Percentiles rank a stretch among this genome's conserved stretches.
These are phyloP conservation scores for Lepus timidus DNA, from an alignment of 2,113 vertebrate genomes.

Conservation along the genomic window DNA sequence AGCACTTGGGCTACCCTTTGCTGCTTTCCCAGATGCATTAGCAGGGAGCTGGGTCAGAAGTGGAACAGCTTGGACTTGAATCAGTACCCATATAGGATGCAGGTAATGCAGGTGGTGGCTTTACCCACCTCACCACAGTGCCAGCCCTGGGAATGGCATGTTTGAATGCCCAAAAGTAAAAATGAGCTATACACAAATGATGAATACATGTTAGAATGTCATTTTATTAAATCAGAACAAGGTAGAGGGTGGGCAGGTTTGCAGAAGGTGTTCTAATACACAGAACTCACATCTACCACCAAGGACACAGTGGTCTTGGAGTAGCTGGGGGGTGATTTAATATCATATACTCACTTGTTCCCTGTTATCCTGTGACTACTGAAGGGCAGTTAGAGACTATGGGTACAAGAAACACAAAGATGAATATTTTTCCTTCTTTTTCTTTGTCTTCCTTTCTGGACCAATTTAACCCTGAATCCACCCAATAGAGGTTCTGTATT, in stretches of 20 bases:
- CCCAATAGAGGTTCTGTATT: neutral
- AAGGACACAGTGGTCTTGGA: neutral
- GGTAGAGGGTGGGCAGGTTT: too few species aligned
- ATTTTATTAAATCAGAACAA: conserved; percentile 30
- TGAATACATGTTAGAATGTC: neutral
- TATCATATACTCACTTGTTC: neutral
- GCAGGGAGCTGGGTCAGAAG: too few species aligned
- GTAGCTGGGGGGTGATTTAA: neutral
- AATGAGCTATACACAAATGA: neutral
- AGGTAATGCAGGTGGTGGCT: too few species aligned
- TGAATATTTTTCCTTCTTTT: neutral
- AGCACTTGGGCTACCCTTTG: too few species aligned
- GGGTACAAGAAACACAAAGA: neutral
- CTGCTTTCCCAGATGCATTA: too few species aligned
- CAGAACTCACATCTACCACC: neutral
- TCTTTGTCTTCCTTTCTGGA: neutral
- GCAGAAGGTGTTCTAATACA: neutral
- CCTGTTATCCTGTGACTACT: neutral
- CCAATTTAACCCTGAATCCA: neutral
- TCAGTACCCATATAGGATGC: too few species aligned
- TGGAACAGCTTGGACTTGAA: too few species aligned
- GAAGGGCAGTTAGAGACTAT: neutral
- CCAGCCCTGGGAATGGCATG: too few species aligned
- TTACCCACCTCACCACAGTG: too few species aligned
- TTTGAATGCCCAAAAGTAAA: neutral